Percentiles rank a stretch among this genome's conserved stretches.
Evolutionary conservation across 2,888 invertebrate genomes (phyloP).

Genomic region (Epirrita christyi): DNA sequence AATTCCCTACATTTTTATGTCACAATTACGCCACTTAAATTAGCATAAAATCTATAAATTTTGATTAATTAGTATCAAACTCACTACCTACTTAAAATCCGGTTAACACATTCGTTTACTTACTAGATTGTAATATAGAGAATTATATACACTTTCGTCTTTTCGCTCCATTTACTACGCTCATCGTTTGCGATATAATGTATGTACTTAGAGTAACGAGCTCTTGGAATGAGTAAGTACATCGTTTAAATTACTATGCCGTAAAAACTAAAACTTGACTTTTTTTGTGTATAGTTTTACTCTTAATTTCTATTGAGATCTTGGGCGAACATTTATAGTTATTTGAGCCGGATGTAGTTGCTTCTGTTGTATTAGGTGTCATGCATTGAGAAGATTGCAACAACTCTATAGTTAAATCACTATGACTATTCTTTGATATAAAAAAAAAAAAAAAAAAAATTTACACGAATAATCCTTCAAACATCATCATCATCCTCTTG

Average conservation of each 20-base stretch:
- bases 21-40: constrained; percentile 24
- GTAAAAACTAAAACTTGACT: background rate
- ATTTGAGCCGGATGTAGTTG: too few relatives aligned
- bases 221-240: too few relatives aligned
- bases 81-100: constrained; percentile 10
- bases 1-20: constrained; percentile 27
- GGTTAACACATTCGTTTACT: background rate
- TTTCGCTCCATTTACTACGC: constrained; percentile 28
- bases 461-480: too few relatives aligned
- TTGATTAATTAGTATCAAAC: constrained; percentile 13
- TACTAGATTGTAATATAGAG: constrained; percentile 20
- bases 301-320: too few relatives aligned
- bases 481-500: too few relatives aligned
- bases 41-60: constrained; percentile 18
- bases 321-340: too few relatives aligned
- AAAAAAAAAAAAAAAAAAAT: too few relatives aligned
- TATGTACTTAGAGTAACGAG: constrained; percentile 1
- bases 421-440: too few relatives aligned
- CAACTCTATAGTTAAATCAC: too few relatives aligned
- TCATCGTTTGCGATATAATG: constrained; percentile 26
- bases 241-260: background rate
- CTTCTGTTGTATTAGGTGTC: too few relatives aligned
- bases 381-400: too few relatives aligned
- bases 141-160: constrained; percentile 28
- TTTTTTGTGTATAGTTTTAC: too few relatives aligned